phyloP scores from a whole-genome alignment of 2,797 vertebrate species.

The Alectoris magna region DNA sequence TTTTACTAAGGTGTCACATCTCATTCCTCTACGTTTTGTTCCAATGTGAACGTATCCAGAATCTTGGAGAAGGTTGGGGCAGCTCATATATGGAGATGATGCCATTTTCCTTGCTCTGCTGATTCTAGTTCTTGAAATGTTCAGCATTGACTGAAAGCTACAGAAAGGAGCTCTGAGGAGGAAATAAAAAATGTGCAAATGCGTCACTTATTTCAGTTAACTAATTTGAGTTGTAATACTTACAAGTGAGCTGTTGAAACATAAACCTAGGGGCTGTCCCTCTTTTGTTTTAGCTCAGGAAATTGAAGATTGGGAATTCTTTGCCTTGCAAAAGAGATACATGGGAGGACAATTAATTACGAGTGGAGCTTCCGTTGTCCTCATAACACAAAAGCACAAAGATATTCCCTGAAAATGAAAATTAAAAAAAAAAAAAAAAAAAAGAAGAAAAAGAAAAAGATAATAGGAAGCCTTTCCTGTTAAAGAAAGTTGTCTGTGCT shows the following conservation, averaged over 20 bases:
- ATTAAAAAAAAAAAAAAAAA: not conserved
- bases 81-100: not conserved
- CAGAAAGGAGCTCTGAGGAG: not conserved
- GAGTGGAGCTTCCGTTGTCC: not conserved
- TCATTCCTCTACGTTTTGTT: not conserved
- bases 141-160: not conserved
- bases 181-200: not conserved
- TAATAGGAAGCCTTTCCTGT: not conserved
- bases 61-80: not conserved
- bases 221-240: not conserved
- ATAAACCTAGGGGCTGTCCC: slow-evolving; percentile 7
- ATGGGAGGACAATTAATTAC: slow-evolving; percentile 1
- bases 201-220: not conserved
- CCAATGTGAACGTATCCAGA: not conserved
- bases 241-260: slow-evolving; percentile 26
- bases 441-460: not conserved
- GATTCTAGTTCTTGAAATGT: not conserved
- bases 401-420: not conserved
- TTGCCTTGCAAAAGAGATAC: not conserved
- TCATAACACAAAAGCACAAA: not conserved
- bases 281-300: slow-evolving; percentile 1
- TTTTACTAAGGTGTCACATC: not conserved
- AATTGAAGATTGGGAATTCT: not conserved
- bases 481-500: not conserved
- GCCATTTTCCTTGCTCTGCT: not conserved